Percentiles rank a stretch among this genome's conserved stretches.
Evolutionary conservation across 2,797 vertebrate species (phyloP).

Genomic region (Anolis apletophallus): DNA sequence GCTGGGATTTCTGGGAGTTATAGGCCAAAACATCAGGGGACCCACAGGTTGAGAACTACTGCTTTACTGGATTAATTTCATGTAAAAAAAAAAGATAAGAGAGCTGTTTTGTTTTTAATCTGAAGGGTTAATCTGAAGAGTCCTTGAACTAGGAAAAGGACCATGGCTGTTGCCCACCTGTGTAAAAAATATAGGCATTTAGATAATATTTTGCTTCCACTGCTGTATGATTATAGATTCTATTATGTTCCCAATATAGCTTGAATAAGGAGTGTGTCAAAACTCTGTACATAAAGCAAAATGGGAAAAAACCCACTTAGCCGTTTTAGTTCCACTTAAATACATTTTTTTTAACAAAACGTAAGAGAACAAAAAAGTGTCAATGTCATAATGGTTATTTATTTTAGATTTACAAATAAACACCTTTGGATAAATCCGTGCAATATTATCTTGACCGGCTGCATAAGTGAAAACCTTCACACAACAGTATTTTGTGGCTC

Average conservation of each 20-base stretch:
- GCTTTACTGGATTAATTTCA: no score
- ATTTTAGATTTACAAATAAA: slow-evolving; percentile 81
- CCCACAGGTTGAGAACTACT: no score
- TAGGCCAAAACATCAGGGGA: no score
- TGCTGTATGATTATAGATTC: slow-evolving; percentile 31
- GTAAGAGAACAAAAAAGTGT: slow-evolving; percentile 60
- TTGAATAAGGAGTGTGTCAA: slow-evolving; percentile 33
- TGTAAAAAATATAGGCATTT: background rate
- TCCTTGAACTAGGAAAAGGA: background rate
- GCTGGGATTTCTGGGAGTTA: no score
- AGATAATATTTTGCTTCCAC: background rate
- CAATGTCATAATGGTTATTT: slow-evolving; percentile 69
- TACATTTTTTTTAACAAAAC: slow-evolving; percentile 42
- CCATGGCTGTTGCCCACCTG: no score
- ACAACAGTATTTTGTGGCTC: slow-evolving; percentile 64
- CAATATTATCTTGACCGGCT: slow-evolving; percentile 78
- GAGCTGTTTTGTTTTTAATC: no score
- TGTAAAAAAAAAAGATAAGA: no score
- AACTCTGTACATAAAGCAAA: slow-evolving; percentile 36
- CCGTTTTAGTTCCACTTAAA: slow-evolving; percentile 40
- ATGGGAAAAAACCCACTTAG: slow-evolving; percentile 3
- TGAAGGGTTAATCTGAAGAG: background rate
- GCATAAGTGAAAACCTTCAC: slow-evolving; percentile 78
- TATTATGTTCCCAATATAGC: slow-evolving; percentile 23
- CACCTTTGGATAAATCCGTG: slow-evolving; percentile 76